These are phyloP conservation scores for Cynopterus sphinx DNA, from an alignment of 2,797 vertebrate genomes.

Conservation along the genomic window DNA sequence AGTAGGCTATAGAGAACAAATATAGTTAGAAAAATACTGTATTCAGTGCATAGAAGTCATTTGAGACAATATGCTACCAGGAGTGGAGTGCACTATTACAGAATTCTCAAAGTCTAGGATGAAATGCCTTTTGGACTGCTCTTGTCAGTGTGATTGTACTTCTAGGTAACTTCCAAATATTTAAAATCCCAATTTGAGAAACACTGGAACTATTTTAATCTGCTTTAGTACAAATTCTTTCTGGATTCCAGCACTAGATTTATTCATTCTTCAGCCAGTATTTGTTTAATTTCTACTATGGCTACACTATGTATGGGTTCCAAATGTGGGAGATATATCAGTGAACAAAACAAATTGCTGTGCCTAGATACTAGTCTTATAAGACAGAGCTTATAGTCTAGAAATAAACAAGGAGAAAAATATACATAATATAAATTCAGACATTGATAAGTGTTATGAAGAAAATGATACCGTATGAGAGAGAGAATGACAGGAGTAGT, in stretches of 20 bases:
- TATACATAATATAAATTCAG: not conserved
- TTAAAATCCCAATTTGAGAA: not conserved
- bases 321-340: not conserved
- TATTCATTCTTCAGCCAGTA: not conserved
- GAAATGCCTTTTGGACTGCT: not conserved
- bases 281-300: not conserved
- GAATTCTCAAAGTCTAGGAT: not conserved
- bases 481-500: not conserved
- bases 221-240: not conserved
- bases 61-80: not conserved
- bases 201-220: not conserved
- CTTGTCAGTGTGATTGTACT: not conserved
- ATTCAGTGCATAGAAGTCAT: not conserved
- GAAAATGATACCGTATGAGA: not conserved
- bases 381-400: not conserved
- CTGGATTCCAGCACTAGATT: not conserved
- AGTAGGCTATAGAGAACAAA: not conserved
- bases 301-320: not conserved
- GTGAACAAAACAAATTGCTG: not conserved
- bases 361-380: not conserved
- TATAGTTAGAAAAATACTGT: not conserved
- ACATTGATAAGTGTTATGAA: not conserved
- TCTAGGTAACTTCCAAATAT: not conserved
- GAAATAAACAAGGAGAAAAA: not conserved
- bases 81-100: not conserved